Evolutionary conservation across 2,113 vertebrate species (phyloP).

Genomic region (Pungitius pungitius): DNA sequence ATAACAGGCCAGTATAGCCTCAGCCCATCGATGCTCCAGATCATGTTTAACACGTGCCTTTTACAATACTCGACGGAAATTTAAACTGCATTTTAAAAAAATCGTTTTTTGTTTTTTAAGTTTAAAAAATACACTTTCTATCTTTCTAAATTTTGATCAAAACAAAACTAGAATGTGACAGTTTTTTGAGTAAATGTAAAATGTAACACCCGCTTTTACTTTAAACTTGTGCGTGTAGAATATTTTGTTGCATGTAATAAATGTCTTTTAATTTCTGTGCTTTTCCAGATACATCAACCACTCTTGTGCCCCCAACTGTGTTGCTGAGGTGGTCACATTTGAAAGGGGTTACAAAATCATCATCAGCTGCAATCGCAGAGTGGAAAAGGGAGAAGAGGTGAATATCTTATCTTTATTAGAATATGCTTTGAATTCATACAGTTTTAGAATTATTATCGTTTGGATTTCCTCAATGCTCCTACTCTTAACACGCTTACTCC

Average conservation of each 20-base stretch:
- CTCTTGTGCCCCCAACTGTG: constrained; percentile 95
- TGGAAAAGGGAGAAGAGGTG: constrained; percentile 97
- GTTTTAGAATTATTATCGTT: background rate
- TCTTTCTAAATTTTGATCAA: background rate
- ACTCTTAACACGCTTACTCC: background rate
- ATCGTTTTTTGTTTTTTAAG: background rate
- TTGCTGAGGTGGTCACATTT: constrained; percentile 97
- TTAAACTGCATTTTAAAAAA: background rate
- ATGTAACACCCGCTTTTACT: background rate
- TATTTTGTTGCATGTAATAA: background rate
- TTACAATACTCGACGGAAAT: background rate
- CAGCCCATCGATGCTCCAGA: background rate
- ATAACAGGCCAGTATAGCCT: background rate
- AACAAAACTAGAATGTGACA: background rate
- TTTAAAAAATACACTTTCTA: background rate
- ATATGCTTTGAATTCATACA: background rate
- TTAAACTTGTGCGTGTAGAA: background rate
- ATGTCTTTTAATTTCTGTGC: background rate
- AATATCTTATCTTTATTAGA: constrained; percentile 1
- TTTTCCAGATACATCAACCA: constrained; percentile 93
- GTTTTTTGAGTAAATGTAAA: background rate
- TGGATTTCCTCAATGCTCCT: background rate
- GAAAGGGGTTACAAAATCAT: constrained; percentile 98
- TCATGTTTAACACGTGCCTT: background rate
- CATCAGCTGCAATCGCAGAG: constrained; percentile 92